Evolutionary conservation across 1,140 invertebrate genomes (phyloP).

Genomic region (Venturia canescens): DNA sequence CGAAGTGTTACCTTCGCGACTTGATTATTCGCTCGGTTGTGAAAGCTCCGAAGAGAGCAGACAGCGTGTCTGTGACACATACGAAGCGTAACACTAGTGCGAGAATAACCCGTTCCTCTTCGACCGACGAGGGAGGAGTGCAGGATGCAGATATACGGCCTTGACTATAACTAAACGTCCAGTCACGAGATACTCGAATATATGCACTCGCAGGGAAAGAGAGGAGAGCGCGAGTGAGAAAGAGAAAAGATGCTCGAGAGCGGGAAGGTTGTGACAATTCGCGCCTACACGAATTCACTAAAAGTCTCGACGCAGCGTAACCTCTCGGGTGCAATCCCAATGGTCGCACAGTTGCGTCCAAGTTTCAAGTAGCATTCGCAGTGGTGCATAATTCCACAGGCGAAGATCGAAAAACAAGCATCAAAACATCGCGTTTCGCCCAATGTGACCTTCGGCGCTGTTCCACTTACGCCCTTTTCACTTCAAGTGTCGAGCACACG

Average conservation of each 20-base stretch:
- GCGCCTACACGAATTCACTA: conserved; percentile 10
- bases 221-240: neutral
- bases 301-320: neutral
- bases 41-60: neutral
- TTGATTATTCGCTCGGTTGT: neutral
- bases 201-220: neutral
- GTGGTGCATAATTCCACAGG: neutral
- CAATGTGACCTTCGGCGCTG: neutral
- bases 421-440: neutral
- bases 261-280: too few relatives aligned
- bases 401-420: neutral
- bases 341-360: neutral
- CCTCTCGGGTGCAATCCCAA: neutral
- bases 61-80: conserved; percentile 10
- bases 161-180: conserved; percentile 51
- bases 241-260: too few relatives aligned
- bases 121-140: conserved; percentile 33
- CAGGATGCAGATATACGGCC: conserved; percentile 60
- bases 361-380: neutral
- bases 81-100: conserved; percentile 7
- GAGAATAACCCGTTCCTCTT: conserved; percentile 35
- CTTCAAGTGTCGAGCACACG: neutral
- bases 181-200: conserved; percentile 7
- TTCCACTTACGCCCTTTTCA: neutral
- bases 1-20: neutral